Evolutionary conservation across 2,797 vertebrate species (phyloP).

Genomic region (Rousettus madagascariensis): DNA sequence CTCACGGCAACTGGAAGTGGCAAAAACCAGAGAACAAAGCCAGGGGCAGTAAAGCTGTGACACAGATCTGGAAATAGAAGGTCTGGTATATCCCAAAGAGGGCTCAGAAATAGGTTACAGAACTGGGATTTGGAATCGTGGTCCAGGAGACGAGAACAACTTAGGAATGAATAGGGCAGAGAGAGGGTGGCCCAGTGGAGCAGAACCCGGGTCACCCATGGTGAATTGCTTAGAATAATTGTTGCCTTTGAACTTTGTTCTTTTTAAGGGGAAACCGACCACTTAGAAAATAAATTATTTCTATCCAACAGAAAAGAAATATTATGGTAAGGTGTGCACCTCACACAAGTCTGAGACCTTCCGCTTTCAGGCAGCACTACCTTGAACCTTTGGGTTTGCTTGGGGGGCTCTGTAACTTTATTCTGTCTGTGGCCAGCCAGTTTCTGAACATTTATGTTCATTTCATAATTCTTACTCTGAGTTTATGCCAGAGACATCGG

Average conservation of each 20-base stretch:
- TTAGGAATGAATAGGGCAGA: background rate
- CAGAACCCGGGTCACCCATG: rapidly evolving
- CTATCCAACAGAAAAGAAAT: background rate
- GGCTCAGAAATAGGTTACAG: background rate
- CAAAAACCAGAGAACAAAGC: background rate
- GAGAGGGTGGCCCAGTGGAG: background rate
- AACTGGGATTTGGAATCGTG: background rate
- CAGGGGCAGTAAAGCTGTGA: too few relatives aligned
- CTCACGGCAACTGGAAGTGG: background rate
- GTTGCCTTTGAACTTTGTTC: background rate
- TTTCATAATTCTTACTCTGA: background rate
- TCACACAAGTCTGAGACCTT: background rate
- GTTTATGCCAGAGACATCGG: background rate
- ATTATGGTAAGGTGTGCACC: background rate
- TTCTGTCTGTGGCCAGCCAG: background rate
- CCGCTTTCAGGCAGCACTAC: too few relatives aligned
- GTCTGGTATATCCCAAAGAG: background rate
- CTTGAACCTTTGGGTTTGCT: background rate
- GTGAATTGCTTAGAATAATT: background rate
- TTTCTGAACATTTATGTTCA: background rate
- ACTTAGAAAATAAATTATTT: background rate
- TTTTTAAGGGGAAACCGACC: background rate
- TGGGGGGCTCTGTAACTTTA: background rate
- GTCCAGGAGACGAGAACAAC: background rate
- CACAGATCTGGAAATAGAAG: background rate